These are phyloP conservation scores for Philaenus spumarius DNA, from an alignment of 1,140 invertebrate genomes.

Conservation along the genomic window DNA sequence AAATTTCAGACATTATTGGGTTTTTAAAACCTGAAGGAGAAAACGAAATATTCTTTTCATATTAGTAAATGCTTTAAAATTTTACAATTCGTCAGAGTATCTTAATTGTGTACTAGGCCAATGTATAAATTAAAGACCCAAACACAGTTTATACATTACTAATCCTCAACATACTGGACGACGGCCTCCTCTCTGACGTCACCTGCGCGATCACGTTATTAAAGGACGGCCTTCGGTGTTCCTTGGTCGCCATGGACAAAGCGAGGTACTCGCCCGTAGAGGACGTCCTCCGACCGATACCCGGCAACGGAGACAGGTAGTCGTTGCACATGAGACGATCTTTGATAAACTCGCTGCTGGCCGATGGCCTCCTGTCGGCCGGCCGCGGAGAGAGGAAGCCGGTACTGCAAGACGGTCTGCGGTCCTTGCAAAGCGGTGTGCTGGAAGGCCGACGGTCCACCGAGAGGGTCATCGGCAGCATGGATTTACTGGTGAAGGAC, in stretches of 20 bases:
- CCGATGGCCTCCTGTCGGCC: slow-evolving; percentile 2
- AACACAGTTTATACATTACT: slow-evolving; percentile 29
- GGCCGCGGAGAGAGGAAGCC: slow-evolving; percentile 19
- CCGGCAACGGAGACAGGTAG: slow-evolving; percentile 9
- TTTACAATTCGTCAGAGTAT: no score
- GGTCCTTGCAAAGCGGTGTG: slow-evolving; percentile 29
- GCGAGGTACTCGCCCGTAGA: not conserved
- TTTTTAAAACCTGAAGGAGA: no score
- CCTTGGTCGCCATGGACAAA: slow-evolving; percentile 17
- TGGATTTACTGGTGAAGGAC: slow-evolving; percentile 7
- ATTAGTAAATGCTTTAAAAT: no score
- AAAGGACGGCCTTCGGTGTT: slow-evolving; percentile 26
- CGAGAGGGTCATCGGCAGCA: slow-evolving; percentile 21
- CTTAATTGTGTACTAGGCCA: no score
- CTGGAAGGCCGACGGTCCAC: slow-evolving; percentile 23
- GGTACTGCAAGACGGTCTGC: slow-evolving; percentile 29
- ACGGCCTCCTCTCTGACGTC: slow-evolving; percentile 30
- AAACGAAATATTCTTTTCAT: no score
- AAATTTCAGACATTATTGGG: no score
- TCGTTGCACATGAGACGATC: slow-evolving; percentile 10
- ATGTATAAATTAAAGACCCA: no score
- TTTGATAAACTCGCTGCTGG: slow-evolving; percentile 17
- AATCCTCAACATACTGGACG: slow-evolving; percentile 31
- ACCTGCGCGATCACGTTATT: slow-evolving; percentile 35
- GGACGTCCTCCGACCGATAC: slow-evolving; percentile 8